These are phyloP conservation scores for Rhagium mordax DNA, from an alignment of 2,888 invertebrate species.

Conservation along the genomic window DNA sequence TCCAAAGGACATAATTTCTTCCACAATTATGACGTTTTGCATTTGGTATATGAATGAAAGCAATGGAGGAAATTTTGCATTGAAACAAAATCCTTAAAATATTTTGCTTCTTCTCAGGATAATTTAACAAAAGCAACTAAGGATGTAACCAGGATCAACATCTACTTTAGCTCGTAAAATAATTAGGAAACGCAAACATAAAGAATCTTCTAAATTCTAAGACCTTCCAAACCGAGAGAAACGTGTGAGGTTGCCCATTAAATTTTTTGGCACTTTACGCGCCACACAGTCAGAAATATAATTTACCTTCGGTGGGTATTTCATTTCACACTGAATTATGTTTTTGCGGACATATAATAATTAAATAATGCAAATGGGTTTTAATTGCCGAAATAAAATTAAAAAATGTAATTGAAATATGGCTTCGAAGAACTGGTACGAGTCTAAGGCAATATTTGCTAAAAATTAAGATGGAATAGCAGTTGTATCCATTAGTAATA, in stretches of 20 bases:
- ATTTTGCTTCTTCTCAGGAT: no score
- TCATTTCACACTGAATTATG: slow-evolving; percentile 24
- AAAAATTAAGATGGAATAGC: background rate
- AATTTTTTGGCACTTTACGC: slow-evolving; percentile 7
- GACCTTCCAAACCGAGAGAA: no score
- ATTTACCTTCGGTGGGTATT: slow-evolving; percentile 17
- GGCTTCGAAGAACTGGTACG: background rate
- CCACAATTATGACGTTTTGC: no score
- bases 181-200: no score
- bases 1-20: no score
- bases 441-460: background rate
- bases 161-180: no score
- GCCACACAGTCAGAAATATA: slow-evolving; percentile 1
- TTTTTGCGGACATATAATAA: slow-evolving; percentile 16
- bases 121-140: no score
- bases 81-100: no score
- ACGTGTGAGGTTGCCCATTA: background rate
- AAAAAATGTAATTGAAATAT: background rate
- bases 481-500: background rate
- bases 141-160: no score
- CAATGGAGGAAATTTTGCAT: no score
- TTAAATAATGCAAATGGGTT: background rate
- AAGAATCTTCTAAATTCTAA: no score
- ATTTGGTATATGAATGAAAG: no score
- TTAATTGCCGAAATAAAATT: slow-evolving; percentile 16